Percentiles rank a stretch among this genome's conserved stretches.
These are phyloP conservation scores for Abrostola triplasia DNA, from an alignment of 2,888 invertebrate genomes.

Conservation along the genomic window DNA sequence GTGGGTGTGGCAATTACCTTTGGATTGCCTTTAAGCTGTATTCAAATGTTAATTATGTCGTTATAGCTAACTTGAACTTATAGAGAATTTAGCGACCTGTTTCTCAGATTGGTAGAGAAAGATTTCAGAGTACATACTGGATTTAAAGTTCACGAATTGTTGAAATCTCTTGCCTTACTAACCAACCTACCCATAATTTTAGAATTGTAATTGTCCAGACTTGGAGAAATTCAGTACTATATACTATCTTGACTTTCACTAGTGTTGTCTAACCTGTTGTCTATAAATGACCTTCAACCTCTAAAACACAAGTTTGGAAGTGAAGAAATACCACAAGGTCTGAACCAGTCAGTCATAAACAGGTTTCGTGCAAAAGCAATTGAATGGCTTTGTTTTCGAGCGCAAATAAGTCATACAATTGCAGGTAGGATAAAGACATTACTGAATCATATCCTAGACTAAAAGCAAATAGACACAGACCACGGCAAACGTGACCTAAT, in stretches of 20 bases:
- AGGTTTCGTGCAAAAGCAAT: slow-evolving; percentile 22
- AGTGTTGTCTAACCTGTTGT: slow-evolving; percentile 27
- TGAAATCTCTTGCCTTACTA: slow-evolving; percentile 19
- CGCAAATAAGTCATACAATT: slow-evolving; percentile 3
- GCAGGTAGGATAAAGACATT: slow-evolving; percentile 1
- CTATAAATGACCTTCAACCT: slow-evolving; percentile 39
- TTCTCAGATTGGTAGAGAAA: slow-evolving; percentile 39
- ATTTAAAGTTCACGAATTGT: slow-evolving; percentile 49
- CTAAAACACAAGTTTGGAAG: slow-evolving; percentile 22
- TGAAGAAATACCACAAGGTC: slow-evolving; percentile 26
- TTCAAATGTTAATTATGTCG: slow-evolving; percentile 54
- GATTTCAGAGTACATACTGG: slow-evolving; percentile 37
- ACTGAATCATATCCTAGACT: not conserved
- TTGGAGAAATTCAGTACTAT: slow-evolving; percentile 42
- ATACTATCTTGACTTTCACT: slow-evolving; percentile 45
- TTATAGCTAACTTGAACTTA: slow-evolving; percentile 50
- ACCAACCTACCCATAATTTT: slow-evolving; percentile 5
- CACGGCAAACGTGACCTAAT: not conserved
- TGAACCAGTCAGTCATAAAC: slow-evolving; percentile 32
- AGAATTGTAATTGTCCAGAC: slow-evolving; percentile 23
- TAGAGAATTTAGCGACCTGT: slow-evolving; percentile 30
- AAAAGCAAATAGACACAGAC: too few relatives aligned
- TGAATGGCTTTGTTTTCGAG: slow-evolving; percentile 39
- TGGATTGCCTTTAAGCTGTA: slow-evolving; percentile 40
- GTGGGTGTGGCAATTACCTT: slow-evolving; percentile 52